A percentile compares a stretch with the other conserved stretches of the same genome.
Evolutionary conservation across 2,888 invertebrate genomes (phyloP).

Genomic region (Calameuta idolon): DNA sequence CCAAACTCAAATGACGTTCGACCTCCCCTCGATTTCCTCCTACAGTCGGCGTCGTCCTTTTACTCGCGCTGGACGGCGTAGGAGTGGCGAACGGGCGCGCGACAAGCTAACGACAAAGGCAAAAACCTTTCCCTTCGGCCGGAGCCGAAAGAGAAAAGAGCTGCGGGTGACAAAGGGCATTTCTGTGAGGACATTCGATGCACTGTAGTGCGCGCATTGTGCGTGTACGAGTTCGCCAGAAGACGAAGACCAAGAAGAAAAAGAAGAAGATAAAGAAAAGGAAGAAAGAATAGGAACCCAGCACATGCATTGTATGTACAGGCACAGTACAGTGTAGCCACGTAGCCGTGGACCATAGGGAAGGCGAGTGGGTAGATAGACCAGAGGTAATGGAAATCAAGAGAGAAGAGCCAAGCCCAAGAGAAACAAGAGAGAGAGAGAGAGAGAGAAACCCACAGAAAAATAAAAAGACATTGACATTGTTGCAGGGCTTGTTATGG

Average conservation of each 20-base stretch:
- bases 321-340: not conserved
- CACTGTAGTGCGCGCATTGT: slow-evolving; percentile 41
- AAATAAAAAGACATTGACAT: slow-evolving; percentile 47
- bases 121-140: not conserved
- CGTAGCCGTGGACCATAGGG: not conserved
- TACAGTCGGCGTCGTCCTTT: not conserved
- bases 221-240: slow-evolving; percentile 29
- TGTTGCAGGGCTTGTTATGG: slow-evolving; percentile 48
- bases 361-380: slow-evolving; percentile 5
- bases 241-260: slow-evolving; percentile 31
- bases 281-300: not conserved
- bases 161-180: slow-evolving; percentile 45
- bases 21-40: not conserved
- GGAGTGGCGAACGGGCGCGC: not conserved
- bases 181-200: slow-evolving; percentile 44
- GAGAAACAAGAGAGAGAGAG: not conserved
- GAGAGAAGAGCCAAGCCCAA: not conserved
- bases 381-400: not conserved
- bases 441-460: not conserved
- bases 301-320: not conserved
- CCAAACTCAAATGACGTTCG: not conserved
- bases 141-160: slow-evolving; percentile 26
- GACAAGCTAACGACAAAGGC: not conserved
- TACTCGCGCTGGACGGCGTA: not conserved
- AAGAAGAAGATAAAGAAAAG: slow-evolving; percentile 6